Evolutionary conservation across 2,888 invertebrate species (phyloP).

Genomic region (Apamea anceps): DNA sequence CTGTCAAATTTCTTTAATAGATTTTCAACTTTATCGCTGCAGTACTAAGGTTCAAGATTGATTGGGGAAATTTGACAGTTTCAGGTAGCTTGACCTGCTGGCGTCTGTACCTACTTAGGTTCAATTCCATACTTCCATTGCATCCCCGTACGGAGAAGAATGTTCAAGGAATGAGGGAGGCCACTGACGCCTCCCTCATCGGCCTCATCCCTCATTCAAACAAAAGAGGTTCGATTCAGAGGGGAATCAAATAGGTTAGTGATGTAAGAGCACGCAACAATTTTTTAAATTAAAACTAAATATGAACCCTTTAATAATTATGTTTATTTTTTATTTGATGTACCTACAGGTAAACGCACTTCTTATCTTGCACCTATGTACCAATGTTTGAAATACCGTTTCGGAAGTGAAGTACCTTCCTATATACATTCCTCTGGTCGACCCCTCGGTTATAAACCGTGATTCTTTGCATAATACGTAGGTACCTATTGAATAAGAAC

Average conservation of each 20-base stretch:
- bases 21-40: no score
- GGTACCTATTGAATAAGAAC: neutral
- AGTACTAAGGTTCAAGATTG: no score
- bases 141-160: neutral
- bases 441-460: neutral
- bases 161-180: neutral
- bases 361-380: neutral
- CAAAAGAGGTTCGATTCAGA: conserved; percentile 33
- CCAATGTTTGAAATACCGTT: neutral
- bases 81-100: no score
- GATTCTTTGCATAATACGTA: neutral
- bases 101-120: neutral
- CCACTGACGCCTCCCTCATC: neutral
- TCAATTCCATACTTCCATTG: neutral
- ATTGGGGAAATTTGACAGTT: no score
- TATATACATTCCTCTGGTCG: neutral
- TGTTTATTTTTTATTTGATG: neutral
- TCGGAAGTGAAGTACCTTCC: neutral
- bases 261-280: neutral
- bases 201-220: neutral
- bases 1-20: no score
- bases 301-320: neutral
- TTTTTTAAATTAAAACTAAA: neutral
- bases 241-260: conserved; percentile 35
- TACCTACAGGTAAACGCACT: neutral